Base-by-base conservation (phyloP, 2,113 vertebrate species). In the Herpailurus yagouaroundi region DNA sequence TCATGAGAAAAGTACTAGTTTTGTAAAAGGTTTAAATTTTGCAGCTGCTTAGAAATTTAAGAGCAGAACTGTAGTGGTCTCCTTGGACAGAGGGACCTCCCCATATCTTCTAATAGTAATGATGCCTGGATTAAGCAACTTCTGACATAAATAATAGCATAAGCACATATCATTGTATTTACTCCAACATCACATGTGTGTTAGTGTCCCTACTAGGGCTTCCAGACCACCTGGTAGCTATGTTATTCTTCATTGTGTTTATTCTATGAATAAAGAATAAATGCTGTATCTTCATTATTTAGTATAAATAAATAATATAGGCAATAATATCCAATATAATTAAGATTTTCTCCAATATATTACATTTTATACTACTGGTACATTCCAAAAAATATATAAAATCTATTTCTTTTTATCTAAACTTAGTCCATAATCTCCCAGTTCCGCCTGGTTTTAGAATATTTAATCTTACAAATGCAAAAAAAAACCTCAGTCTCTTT, bases 11-110 rank as follows among this genome's bases (percentile, higher is more conserved):
- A 60, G 15, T 48, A 25, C 57, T 66, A n/a, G 12, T 91, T 93
- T 93, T 84, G 64, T 91, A 33, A 55, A 96, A 82, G 9, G 50
- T 91, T 95, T 80, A 84, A 66, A 66, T 41, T 66, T 13, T 50
- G 45, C 5, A 45, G 0, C 7, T 73, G 18, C n/a, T 52, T 77
- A 85, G 33, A 73, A 88, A 91, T 93, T 69, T 50, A 25, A 68
- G 41, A 57, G 18, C 57, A 81, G 68, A 93, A 19, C 8, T 45
- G 1, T 38, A 68, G 5, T 36, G 5, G 12, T 74, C 33, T 8
- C 33, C 12, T 41, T 48, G 2, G 18, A 82, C 55, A 36, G 21
- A 15, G 13, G 31, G 0, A 85, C 10, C 7, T 11, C 21, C 12
- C 18, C 12, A 4, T 38, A 4, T 69, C 23, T 80, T 90, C 27